Percentiles rank a stretch among this genome's conserved stretches.
phyloP scores from a whole-genome alignment of 1,140 invertebrate genomes.

The Agrypnia vestita region DNA sequence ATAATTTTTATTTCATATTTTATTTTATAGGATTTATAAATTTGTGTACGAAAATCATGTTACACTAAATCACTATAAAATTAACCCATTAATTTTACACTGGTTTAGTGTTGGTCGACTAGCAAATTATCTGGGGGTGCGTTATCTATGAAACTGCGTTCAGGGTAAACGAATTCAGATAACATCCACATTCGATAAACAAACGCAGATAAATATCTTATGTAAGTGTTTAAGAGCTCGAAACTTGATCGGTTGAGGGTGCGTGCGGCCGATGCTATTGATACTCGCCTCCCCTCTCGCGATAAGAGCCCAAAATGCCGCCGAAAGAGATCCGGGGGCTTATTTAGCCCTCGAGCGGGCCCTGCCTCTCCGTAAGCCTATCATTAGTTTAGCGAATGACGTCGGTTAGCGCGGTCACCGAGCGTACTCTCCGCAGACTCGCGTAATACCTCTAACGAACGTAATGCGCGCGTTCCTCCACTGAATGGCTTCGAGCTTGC shows the following conservation, averaged over 20 bases:
- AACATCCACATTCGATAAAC: background rate
- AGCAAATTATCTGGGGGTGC: too few species aligned
- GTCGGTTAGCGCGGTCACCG: conserved; percentile 27
- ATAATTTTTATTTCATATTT: too few species aligned
- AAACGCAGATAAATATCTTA: background rate
- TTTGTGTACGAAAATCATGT: too few species aligned
- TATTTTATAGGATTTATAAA: too few species aligned
- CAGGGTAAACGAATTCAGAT: too few species aligned
- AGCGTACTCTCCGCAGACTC: background rate
- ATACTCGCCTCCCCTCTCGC: background rate
- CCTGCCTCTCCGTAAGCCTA: background rate
- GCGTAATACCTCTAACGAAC: conserved; percentile 25
- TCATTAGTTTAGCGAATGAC: conserved; percentile 21
- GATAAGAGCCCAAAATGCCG: background rate
- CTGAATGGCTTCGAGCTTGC: conserved; percentile 31
- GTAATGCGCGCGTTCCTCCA: conserved; percentile 34
- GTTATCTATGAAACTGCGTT: too few species aligned
- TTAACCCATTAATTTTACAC: too few species aligned
- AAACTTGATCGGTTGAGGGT: too few species aligned
- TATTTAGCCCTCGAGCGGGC: background rate
- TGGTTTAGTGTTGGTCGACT: too few species aligned
- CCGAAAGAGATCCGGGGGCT: background rate
- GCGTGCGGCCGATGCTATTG: too few species aligned
- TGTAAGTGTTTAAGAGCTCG: background rate
- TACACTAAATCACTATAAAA: too few species aligned